Conservation (phyloP, 2,888 invertebrate species). For the Bombylius discolor region DNA sequence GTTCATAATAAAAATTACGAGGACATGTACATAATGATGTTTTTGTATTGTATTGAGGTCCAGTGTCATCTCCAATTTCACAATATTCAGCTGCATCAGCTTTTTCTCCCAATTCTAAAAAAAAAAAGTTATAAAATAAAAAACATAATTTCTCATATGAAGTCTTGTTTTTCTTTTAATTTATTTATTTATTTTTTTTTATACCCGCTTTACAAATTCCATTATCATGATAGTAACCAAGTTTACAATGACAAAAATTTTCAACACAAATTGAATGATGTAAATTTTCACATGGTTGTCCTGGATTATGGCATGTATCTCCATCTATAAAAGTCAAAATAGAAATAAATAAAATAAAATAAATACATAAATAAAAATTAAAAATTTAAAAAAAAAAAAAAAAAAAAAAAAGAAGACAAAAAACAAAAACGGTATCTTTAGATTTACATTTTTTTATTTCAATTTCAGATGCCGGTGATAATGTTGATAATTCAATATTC, state of each 20-base stretch:
- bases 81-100: constrained; percentile 30
- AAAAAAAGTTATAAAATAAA: too few species aligned
- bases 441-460: too few species aligned
- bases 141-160: background rate
- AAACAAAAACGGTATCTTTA: too few species aligned
- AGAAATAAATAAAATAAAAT: background rate
- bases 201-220: constrained; percentile 32
- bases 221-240: constrained; percentile 28
- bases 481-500: too few species aligned
- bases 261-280: constrained; percentile 30
- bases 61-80: constrained; percentile 12
- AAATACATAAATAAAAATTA: constrained; percentile 10
- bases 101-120: constrained; percentile 32
- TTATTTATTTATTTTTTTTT: background rate
- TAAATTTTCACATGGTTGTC: constrained; percentile 25
- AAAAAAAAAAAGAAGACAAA: too few species aligned
- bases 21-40: constrained; percentile 31
- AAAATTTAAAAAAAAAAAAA: too few species aligned
- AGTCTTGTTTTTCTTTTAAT: background rate
- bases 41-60: constrained; percentile 23
- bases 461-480: too few species aligned
- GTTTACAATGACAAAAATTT: constrained; percentile 28
- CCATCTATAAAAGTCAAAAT: constrained; percentile 3
- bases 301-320: constrained; percentile 9
- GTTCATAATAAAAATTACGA: constrained; percentile 29